Evolutionary conservation across 2,797 vertebrate genomes (phyloP).

Genomic region (Astyanax mexicanus): DNA sequence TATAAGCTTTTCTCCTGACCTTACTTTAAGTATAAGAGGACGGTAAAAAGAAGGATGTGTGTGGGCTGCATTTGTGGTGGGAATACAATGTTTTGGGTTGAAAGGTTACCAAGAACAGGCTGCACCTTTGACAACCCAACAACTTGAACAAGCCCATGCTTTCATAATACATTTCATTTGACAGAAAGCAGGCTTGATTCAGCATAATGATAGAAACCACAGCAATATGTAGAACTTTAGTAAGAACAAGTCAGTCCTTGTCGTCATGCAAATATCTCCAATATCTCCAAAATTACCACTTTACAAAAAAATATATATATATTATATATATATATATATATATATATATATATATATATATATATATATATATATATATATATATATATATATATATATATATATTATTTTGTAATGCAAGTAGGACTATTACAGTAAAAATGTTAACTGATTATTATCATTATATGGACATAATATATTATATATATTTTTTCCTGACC

Average conservation of each 20-base stretch:
- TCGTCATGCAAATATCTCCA: too few species aligned
- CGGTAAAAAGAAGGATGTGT: background rate
- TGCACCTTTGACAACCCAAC: background rate
- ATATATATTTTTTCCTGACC: too few species aligned
- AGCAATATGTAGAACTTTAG: background rate
- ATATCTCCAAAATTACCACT: too few species aligned
- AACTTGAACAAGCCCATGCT: background rate
- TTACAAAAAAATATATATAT: too few species aligned
- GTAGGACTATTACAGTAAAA: too few species aligned
- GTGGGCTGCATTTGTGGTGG: background rate
- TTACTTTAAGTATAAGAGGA: background rate
- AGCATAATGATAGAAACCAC: background rate
- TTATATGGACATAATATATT: too few species aligned
- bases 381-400: too few species aligned
- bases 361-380: too few species aligned
- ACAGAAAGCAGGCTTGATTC: background rate
- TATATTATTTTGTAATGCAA: too few species aligned
- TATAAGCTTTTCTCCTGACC: conserved; percentile 26
- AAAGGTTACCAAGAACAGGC: background rate
- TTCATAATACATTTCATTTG: background rate
- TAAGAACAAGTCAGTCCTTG: background rate
- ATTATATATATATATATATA: too few species aligned
- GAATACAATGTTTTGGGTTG: background rate
- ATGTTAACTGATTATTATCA: too few species aligned
- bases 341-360: too few species aligned